These are phyloP conservation scores for Papilio machaon DNA, from an alignment of 1,140 invertebrate species.

Conservation along the genomic window DNA sequence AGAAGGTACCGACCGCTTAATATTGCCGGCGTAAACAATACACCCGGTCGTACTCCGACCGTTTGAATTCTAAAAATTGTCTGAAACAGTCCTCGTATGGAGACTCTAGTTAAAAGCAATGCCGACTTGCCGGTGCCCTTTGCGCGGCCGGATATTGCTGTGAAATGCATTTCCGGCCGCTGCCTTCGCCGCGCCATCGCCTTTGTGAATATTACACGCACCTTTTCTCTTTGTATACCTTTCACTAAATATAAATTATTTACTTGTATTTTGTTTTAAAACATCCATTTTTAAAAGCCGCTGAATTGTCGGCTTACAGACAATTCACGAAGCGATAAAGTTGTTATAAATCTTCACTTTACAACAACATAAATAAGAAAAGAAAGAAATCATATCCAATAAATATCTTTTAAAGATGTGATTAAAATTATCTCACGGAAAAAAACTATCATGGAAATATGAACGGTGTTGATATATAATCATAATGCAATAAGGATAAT, in stretches of 20 bases:
- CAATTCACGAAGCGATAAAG: background rate
- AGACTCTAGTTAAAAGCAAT: background rate
- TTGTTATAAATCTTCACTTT: background rate
- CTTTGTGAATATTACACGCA: slow-evolving; percentile 26
- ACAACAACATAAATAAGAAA: background rate
- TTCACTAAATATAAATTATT: background rate
- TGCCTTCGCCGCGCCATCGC: background rate
- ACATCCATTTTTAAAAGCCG: background rate
- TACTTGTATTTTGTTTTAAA: background rate
- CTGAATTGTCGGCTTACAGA: background rate
- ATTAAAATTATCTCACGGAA: too few species aligned
- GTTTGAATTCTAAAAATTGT: background rate
- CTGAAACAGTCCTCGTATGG: background rate
- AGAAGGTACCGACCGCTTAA: too few species aligned
- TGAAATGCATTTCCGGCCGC: slow-evolving; percentile 26
- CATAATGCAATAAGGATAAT: too few species aligned
- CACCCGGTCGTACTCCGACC: too few species aligned
- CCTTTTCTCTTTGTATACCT: slow-evolving; percentile 6
- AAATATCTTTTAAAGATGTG: too few species aligned
- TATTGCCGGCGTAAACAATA: too few species aligned
- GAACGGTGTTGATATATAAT: too few species aligned
- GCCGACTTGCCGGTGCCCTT: background rate
- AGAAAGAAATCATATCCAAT: background rate
- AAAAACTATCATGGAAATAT: too few species aligned
- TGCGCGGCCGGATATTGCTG: slow-evolving; percentile 24